These are phyloP conservation scores for Drosophila nr. fundita DNA, from an alignment of 2,888 invertebrate species.

Conservation along the genomic window DNA sequence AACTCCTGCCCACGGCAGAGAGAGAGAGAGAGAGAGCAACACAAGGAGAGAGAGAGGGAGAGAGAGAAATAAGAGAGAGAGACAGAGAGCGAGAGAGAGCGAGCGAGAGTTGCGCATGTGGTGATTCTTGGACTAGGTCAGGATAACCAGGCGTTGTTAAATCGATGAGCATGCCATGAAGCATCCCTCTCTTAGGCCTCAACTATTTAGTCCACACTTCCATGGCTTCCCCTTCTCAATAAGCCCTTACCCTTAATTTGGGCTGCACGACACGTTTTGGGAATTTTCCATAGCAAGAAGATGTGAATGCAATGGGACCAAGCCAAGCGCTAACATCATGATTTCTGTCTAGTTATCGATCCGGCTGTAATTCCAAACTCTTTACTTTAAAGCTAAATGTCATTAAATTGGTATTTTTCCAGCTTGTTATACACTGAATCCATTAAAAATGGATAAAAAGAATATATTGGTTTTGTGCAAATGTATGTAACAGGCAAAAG, in stretches of 20 bases:
- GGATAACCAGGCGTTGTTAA: slow-evolving; percentile 65
- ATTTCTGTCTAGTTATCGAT: neutral
- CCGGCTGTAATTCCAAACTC: neutral
- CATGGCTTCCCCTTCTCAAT: neutral
- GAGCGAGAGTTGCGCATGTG: slow-evolving; percentile 42
- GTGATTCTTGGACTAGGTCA: slow-evolving; percentile 70
- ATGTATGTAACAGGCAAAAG: too few species aligned
- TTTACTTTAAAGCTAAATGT: too few species aligned
- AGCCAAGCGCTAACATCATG: neutral
- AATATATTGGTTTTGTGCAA: too few species aligned
- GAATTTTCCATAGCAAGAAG: slow-evolving; percentile 64
- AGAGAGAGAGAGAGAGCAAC: neutral
- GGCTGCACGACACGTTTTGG: slow-evolving; percentile 47
- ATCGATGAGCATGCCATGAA: slow-evolving; percentile 60
- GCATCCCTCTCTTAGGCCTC: slow-evolving; percentile 33
- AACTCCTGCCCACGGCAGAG: neutral
- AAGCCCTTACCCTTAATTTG: slow-evolving; percentile 6
- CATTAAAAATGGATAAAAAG: too few species aligned
- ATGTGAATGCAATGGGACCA: slow-evolving; percentile 14
- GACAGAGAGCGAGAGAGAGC: slow-evolving; percentile 4
- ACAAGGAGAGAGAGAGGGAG: slow-evolving; percentile 6
- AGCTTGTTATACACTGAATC: too few species aligned
- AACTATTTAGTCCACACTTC: neutral
- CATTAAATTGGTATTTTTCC: too few species aligned
- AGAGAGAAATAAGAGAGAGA: slow-evolving; percentile 2